Evolutionary conservation across 64 coral and sea anemone species (phyloP), one percentile per base, ranked within the genome.

Genomic region (Montipora capricornis): DNA sequence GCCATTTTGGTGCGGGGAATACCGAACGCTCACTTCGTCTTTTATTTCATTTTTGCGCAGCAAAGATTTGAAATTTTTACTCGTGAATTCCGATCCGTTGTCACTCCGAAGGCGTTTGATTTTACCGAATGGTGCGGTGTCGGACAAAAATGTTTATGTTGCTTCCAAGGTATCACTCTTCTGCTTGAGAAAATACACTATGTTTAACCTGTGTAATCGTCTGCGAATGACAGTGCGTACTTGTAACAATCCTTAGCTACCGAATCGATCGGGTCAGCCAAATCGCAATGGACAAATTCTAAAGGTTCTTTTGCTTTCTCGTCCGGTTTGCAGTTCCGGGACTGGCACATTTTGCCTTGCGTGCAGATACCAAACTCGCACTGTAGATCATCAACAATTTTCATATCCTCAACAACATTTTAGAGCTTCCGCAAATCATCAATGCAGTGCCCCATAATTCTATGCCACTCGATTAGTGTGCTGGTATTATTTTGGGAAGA

Each of bases 1-100:
- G n/a, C n/a, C n/a, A n/a, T n/a, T n/a, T n/a, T 87, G 83, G 11
- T 87, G 83, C 19, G 62, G 83, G 64, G 83, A 87, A 87, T 87
- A 74, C 16, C 64, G 83, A 4, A 16, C 17, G 16, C 64, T 73
- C 24, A 16, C 48, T 87, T 81, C 50, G n/a, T 87, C 46, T 73
- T 69, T 69, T 47, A 69, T 74, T 13, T 3, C 4, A 49, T 74
- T 87, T 19, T 73, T 16, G 6, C 44, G 83, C 15, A 87, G 66
- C 44, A 87, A 74, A 73, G 37, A 69, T 24, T 73, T 17, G 29
- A 87, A 87, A 16, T 87, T 22, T 49, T 87, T 0, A 37, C 66
- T 87, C 5, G 19, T 87, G 47, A 87, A 87, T 74, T 87, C 83
- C 64, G 64, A 52, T 53, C 83, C 83, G 11, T 87, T 87, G 70